Conservation (phyloP, 2,113 vertebrate species). For the Astur gentilis region DNA sequence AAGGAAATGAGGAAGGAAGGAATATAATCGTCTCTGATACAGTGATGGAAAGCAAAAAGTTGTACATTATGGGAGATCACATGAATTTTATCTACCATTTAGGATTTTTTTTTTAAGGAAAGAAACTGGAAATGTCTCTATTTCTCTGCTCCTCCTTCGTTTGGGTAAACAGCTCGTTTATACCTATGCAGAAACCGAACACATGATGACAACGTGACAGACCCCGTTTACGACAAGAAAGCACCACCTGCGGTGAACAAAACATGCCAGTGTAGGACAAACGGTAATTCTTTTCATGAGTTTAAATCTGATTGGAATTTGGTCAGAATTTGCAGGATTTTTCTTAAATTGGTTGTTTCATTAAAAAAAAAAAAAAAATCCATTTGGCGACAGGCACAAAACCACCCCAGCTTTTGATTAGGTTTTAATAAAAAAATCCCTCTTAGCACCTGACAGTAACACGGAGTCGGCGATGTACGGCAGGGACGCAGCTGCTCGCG, state of each 20-base stretch:
- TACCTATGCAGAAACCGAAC: neutral
- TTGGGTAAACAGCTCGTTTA: neutral
- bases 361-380: neutral
- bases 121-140: neutral
- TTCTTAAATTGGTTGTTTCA: neutral
- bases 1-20: neutral
- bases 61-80: neutral
- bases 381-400: neutral
- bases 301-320: conserved; percentile 15
- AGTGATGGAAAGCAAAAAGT: neutral
- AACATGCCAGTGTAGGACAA: conserved; percentile 9
- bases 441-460: neutral
- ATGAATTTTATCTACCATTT: neutral
- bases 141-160: neutral
- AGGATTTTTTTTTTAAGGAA: neutral
- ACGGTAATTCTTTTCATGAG: conserved; percentile 23
- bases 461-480: neutral
- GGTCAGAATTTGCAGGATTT: conserved; percentile 4
- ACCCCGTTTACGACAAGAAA: neutral
- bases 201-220: neutral
- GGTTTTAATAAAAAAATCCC: neutral
- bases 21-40: neutral
- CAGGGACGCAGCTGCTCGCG: rapidly evolving
- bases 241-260: conserved; percentile 3
- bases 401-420: neutral